phyloP scores from a whole-genome alignment of 2,888 invertebrate species.

The Perithous albicinctus region DNA sequence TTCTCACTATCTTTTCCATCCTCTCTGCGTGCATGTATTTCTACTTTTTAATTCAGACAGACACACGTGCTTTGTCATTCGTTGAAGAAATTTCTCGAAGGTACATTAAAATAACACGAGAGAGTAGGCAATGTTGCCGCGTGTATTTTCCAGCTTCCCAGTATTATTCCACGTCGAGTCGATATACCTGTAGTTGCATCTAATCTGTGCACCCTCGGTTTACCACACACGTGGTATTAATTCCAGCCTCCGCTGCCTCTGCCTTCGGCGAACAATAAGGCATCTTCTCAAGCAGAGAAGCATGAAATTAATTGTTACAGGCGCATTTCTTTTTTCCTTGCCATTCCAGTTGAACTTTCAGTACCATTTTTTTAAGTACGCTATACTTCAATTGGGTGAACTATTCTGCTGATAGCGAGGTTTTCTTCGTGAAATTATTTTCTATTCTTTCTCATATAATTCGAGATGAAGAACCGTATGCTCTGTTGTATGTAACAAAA shows the following conservation, averaged over 20 bases:
- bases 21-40: not conserved
- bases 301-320: slow-evolving; percentile 13
- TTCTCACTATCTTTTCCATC: not conserved
- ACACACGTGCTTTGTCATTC: slow-evolving; percentile 14
- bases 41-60: not conserved
- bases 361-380: no score
- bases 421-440: no score
- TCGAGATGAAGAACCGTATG: no score
- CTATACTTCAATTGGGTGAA: no score
- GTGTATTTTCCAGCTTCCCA: slow-evolving; percentile 9
- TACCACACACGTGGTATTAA: slow-evolving; percentile 33
- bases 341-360: not conserved
- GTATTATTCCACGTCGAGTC: slow-evolving; percentile 7
- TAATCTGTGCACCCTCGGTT: slow-evolving; percentile 31
- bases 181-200: slow-evolving; percentile 17
- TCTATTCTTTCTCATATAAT: no score
- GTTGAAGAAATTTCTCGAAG: slow-evolving; percentile 13
- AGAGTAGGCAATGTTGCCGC: slow-evolving; percentile 9
- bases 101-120: slow-evolving; percentile 12
- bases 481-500: no score
- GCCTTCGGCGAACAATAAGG: slow-evolving; percentile 14
- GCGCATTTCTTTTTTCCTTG: not conserved
- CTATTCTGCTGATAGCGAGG: no score
- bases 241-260: not conserved
- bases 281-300: not conserved